A percentile compares a stretch with the other conserved stretches of the same genome.
Evolutionary conservation across 2,888 invertebrate species (phyloP).

Genomic region (Galerucella pusilla): DNA sequence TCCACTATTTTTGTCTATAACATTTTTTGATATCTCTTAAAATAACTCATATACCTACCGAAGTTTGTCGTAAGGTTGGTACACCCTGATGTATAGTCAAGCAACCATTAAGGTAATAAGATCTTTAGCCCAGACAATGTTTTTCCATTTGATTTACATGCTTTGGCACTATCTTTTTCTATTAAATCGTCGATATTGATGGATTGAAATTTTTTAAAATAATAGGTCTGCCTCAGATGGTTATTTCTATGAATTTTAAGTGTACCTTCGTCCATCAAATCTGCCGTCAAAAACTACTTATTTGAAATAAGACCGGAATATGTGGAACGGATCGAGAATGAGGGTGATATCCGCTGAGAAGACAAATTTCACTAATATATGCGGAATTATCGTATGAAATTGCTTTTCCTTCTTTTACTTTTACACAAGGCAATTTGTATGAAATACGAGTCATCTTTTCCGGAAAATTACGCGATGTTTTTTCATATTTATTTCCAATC

Average conservation of each 20-base stretch:
- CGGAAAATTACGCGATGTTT: not conserved
- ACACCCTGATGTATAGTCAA: too few relatives aligned
- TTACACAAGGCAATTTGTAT: not conserved
- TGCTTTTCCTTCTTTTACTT: constrained; percentile 4
- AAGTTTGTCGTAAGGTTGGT: too few relatives aligned
- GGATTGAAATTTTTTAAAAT: not conserved
- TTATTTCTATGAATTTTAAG: not conserved
- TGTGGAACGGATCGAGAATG: not conserved
- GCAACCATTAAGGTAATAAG: too few relatives aligned
- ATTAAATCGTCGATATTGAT: too few relatives aligned
- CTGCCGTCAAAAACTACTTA: not conserved
- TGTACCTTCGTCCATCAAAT: not conserved
- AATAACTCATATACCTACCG: too few relatives aligned
- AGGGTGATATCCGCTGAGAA: constrained; percentile 1
- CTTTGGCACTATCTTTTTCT: too few relatives aligned
- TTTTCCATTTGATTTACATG: too few relatives aligned
- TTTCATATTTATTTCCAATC: not conserved
- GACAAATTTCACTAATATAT: constrained; percentile 8
- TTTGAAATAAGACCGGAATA: not conserved
- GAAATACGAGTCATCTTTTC: not conserved
- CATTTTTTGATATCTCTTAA: too few relatives aligned
- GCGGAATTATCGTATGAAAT: constrained; percentile 7
- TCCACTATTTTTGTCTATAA: too few relatives aligned
- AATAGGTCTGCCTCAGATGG: not conserved
- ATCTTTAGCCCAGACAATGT: too few relatives aligned